A percentile compares a stretch with the other conserved stretches of the same genome.
Evolutionary conservation across 2,113 vertebrate species (phyloP).

Genomic region (Propithecus coquereli): DNA sequence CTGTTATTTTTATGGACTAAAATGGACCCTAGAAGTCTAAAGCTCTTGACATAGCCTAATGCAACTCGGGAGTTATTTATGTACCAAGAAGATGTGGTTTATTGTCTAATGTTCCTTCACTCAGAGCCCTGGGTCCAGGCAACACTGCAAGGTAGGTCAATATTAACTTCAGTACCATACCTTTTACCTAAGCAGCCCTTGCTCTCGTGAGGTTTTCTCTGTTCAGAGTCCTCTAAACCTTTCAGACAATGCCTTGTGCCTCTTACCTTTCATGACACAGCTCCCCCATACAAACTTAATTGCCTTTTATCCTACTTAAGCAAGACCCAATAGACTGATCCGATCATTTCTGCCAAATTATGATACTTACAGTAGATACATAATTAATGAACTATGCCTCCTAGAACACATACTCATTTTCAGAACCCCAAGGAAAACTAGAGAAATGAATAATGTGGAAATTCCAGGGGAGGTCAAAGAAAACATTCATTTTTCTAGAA

Average conservation of each 20-base stretch:
- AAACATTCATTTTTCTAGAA: not conserved
- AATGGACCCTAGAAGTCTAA: not conserved
- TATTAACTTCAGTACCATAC: not conserved
- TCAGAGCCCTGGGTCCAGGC: not conserved
- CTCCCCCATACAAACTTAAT: not conserved
- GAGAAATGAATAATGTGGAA: not conserved
- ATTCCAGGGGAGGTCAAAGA: not conserved
- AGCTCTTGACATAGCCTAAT: not conserved
- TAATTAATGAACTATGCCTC: not conserved
- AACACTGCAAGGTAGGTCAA: not conserved
- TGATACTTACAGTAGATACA: not conserved
- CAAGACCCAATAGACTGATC: not conserved
- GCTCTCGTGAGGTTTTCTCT: not conserved
- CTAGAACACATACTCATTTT: not conserved
- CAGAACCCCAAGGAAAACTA: not conserved
- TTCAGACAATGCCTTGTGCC: not conserved
- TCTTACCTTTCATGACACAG: not conserved
- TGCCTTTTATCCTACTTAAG: not conserved
- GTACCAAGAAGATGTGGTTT: not conserved
- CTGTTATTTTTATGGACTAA: not conserved
- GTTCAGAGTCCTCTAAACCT: not conserved
- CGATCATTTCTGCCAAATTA: not conserved
- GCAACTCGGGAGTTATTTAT: not conserved
- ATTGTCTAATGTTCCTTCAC: not conserved
- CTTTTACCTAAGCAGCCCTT: not conserved